phyloP scores from a whole-genome alignment of 2,888 invertebrate genomes.

The Leptinotarsa peninsularis region DNA sequence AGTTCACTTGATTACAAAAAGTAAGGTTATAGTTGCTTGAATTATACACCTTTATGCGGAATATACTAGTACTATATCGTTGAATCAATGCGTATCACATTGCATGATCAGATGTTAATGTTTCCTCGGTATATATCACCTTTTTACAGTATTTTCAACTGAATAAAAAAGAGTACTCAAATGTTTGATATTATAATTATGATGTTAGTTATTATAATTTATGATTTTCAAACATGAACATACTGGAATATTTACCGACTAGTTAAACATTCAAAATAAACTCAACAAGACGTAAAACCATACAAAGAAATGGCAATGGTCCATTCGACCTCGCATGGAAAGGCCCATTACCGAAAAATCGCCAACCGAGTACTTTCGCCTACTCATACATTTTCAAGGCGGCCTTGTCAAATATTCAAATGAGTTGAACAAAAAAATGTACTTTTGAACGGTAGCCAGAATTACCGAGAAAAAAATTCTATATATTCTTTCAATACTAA shows the following conservation, averaged over 20 bases:
- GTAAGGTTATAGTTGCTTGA: too few species aligned
- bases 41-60: too few species aligned
- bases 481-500: constrained; percentile 5
- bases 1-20: too few species aligned
- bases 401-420: constrained; percentile 12
- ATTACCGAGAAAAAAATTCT: not conserved
- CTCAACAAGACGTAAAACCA: not conserved
- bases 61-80: too few species aligned
- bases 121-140: too few species aligned
- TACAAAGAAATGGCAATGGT: not conserved
- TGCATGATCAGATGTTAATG: too few species aligned
- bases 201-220: too few species aligned
- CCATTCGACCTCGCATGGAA: not conserved
- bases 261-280: not conserved
- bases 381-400: not conserved
- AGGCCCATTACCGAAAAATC: not conserved
- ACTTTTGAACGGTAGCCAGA: not conserved
- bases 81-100: too few species aligned
- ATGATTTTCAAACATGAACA: not conserved
- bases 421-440: constrained; percentile 4
- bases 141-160: too few species aligned
- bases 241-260: not conserved
- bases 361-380: not conserved
- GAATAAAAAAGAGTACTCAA: too few species aligned
- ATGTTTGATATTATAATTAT: too few species aligned